Evolutionary conservation across 2,888 invertebrate genomes (phyloP), one percentile per base, ranked within the genome.

Genomic region (Brachylomia viminalis): DNA sequence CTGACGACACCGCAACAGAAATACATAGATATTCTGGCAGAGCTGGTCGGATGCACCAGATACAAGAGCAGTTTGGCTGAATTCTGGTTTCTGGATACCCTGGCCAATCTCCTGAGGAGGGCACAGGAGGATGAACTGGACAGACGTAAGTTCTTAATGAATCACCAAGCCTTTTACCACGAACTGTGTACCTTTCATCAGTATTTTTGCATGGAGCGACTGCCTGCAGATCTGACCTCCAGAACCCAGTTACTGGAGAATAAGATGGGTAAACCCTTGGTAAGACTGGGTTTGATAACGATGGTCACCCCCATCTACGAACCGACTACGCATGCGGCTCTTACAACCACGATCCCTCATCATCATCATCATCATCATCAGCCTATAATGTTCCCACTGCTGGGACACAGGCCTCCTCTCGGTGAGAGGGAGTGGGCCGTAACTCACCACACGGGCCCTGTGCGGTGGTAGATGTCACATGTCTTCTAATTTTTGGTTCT

Each of bases 11-110:
- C 94, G 0, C 93, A 90, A 23, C 92, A 94, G 83, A 93, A 90
- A 79, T 95, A 94, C 76, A 96, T 96, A 11, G 95, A 95, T n/a
- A 89, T 92, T 7, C 82, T 97, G 72, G 97, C 93, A 0, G 90
- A 92, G 0, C 80, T 95, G 33, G 90, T 96, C 0, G 97, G 96
- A 0, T 95, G 97, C 61, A 90, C 79, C 3, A 89, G 91, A 61
- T 97, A 95, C 74, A 92, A 89, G 72, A 94, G 90, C 30, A 96
- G 95, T 72, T 84, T 96, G 73, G 94, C 96, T 0, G 96, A 97
- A 72, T 96, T 90, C 87, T 97, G 97, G 97, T 96, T 97, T 74
- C 84, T 97, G 86, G 97, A 97, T 56, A 96, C 95, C 0, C 45
- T 97, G 77, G 95, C 96, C 0, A 94, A 95, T 83, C 75, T 96